A percentile compares a stretch with the other conserved stretches of the same genome.
Conservation (phyloP, 1,140 invertebrate genomes). For the Drosophila lini region DNA sequence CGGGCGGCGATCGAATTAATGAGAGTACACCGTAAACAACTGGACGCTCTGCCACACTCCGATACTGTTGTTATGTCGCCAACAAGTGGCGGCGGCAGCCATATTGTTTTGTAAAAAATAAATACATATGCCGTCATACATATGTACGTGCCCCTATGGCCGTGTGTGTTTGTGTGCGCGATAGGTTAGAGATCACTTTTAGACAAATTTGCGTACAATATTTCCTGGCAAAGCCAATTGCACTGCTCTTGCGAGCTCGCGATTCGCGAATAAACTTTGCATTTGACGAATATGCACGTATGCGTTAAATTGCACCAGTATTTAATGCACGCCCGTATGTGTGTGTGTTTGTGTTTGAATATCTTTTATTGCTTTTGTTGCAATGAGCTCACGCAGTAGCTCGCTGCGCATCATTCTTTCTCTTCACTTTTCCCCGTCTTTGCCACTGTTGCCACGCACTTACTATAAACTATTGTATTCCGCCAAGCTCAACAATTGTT, state of each 20-base stretch:
- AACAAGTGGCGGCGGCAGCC: slow-evolving; percentile 74
- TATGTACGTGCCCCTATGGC: slow-evolving; percentile 30
- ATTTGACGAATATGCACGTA: slow-evolving; percentile 34
- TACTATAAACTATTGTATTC: slow-evolving; percentile 28
- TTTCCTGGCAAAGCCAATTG: slow-evolving; percentile 31
- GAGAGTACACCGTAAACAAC: slow-evolving; percentile 31
- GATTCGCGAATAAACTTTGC: slow-evolving; percentile 39
- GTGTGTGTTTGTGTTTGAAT: slow-evolving; percentile 12
- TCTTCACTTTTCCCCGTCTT: not conserved
- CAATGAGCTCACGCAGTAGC: slow-evolving; percentile 48
- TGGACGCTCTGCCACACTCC: slow-evolving; percentile 23
- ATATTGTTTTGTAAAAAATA: slow-evolving; percentile 63
- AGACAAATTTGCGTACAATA: slow-evolving; percentile 47
- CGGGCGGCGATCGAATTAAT: slow-evolving; percentile 35
- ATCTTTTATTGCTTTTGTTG: slow-evolving; percentile 51
- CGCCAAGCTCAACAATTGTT: slow-evolving; percentile 23
- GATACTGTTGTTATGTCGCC: slow-evolving; percentile 60
- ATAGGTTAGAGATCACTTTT: slow-evolving; percentile 52
- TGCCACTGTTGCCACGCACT: slow-evolving; percentile 29
- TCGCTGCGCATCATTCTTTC: slow-evolving; percentile 48
- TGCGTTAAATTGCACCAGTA: slow-evolving; percentile 18
- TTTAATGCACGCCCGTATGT: slow-evolving; percentile 27
- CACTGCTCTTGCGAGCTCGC: slow-evolving; percentile 17
- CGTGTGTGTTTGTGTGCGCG: slow-evolving; percentile 35
- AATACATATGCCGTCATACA: slow-evolving; percentile 42